phyloP scores from a whole-genome alignment of 2,113 vertebrate genomes.

The Chaetops frenatus region DNA sequence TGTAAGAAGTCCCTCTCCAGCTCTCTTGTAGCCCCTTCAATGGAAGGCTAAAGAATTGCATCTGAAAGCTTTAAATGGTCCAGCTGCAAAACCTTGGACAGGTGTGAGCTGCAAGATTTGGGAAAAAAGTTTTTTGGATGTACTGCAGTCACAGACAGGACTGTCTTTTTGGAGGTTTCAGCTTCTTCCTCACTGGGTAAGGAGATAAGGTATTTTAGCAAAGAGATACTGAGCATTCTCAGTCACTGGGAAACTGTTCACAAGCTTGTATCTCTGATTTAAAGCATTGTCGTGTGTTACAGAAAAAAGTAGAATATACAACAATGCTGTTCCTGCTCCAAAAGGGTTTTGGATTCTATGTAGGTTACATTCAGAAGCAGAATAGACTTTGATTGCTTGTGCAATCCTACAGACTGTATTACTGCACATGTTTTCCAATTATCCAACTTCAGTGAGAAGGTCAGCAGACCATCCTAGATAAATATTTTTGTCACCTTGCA shows the following conservation, averaged over 20 bases:
- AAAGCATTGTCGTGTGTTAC: neutral
- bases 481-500: slow-evolving; percentile 16
- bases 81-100: neutral
- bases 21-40: neutral
- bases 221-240: neutral
- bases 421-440: neutral
- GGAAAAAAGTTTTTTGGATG: neutral
- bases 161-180: neutral
- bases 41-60: neutral
- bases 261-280: neutral
- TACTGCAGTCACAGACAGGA: neutral
- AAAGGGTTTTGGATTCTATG: neutral
- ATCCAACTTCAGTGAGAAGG: neutral
- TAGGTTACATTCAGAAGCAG: neutral
- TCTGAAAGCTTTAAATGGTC: neutral
- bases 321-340: neutral
- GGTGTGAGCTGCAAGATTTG: neutral
- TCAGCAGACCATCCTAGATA: neutral
- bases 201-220: neutral
- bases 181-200: neutral
- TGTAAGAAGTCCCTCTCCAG: neutral
- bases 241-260: neutral
- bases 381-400: neutral
- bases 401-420: neutral
- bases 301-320: neutral